Base-by-base conservation (phyloP, 2,888 invertebrate species). In the Trachelus stipa region DNA sequence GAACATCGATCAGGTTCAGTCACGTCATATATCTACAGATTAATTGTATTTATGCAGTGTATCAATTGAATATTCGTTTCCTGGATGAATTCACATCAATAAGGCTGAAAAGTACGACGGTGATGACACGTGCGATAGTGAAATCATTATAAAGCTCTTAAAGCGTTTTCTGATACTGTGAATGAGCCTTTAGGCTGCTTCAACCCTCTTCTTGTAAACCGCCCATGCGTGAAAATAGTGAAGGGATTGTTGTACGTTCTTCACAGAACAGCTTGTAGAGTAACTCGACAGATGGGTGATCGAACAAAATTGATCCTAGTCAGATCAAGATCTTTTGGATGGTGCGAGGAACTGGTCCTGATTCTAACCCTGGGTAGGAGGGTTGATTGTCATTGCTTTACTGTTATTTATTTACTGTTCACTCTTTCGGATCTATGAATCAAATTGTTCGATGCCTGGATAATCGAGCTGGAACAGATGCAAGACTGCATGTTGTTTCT, bases 151-250 rank as follows among this genome's bases (percentile, higher is more conserved):
- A 23, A 56, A 56, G 56, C 23, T 56, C 56, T 56, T 56, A 23
- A 2, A 56, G 56, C 56, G 9, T 56, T 23, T 56, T 23, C 56
- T 9, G 15, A 56, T 56, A 56, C 56, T 56, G 56, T 56, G 56
- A 23, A 23, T 23, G 56, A 56, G 9, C 56, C 56, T 56, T 56
- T 56, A 56, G 23, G 23, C 23, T 56, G 56, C 23, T 56, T 56
- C 23, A 9, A 56, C 56, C 56, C 56, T 56, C 56, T 87, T 86
- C 85, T 87, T 85, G 84, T 77, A 77, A 84, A 85, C 84, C 85
- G 80, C 79, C 80, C 79, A 80, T 73, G 84, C 81, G 84, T 85
- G 40, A 83, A 85, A 78, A 78, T 78, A 75, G 74, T 71, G 74
- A 78, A 84, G 82, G 80, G 84, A 84, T 76, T 78, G 56, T 56